Conservation (phyloP, 1,140 invertebrate genomes). For the roundworm (Caenorhabditis elegans) region WBcel235 BX284606.5:3459001-3459500, state of each 20-base stretch:
- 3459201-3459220: too few relatives aligned
- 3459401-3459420: not conserved
- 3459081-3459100: not conserved
- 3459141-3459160: too few relatives aligned
- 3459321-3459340: not conserved
- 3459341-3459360: not conserved
- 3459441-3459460: conserved; percentile 7
- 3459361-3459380: not conserved
- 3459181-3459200: not conserved
- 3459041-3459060: not conserved
- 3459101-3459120: conserved; percentile 19
- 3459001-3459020: not conserved
- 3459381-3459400: conserved; percentile 19
- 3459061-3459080: not conserved
- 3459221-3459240: not conserved
- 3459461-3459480: conserved; percentile 21
- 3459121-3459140: not conserved
- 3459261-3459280: too few relatives aligned
- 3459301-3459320: not conserved
- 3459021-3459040: too few relatives aligned
- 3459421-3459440: conserved; percentile 15
- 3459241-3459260: not conserved
- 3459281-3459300: not conserved
- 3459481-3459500: conserved; percentile 21
- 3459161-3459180: not conserved